Percentiles rank a stretch among this genome's conserved stretches.
These are phyloP conservation scores for Cyclura pinguis DNA, from an alignment of 2,797 vertebrate species.

Conservation along the genomic window DNA sequence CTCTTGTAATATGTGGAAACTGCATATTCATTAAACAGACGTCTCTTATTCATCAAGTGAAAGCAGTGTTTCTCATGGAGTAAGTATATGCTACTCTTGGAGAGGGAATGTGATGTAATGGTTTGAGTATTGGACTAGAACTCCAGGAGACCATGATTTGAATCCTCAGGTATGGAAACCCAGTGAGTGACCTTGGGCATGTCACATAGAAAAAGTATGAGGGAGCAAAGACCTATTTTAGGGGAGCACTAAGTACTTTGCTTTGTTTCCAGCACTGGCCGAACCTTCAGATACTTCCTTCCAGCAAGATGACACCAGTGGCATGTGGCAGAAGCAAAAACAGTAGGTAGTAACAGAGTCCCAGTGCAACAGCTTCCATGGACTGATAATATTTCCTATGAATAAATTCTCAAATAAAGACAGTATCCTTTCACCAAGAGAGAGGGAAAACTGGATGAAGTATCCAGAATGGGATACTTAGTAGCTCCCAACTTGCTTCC, in stretches of 20 bases:
- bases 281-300: not conserved
- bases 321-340: not conserved
- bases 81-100: not conserved
- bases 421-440: too few species aligned
- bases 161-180: too few species aligned
- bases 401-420: not conserved
- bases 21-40: not conserved
- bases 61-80: not conserved
- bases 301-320: not conserved
- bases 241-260: not conserved
- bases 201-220: too few species aligned
- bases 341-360: not conserved
- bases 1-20: not conserved
- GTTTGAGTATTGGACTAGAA: too few species aligned
- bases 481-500: too few species aligned
- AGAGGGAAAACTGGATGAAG: too few species aligned
- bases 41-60: not conserved
- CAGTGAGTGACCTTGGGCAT: too few species aligned
- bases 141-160: not conserved
- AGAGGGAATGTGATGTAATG: too few species aligned
- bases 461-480: too few species aligned
- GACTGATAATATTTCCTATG: not conserved
- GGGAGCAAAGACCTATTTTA: too few species aligned
- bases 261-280: not conserved
- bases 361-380: not conserved